Conservation (phyloP, 2,888 invertebrate species). For the Nomada goodeniana region DNA sequence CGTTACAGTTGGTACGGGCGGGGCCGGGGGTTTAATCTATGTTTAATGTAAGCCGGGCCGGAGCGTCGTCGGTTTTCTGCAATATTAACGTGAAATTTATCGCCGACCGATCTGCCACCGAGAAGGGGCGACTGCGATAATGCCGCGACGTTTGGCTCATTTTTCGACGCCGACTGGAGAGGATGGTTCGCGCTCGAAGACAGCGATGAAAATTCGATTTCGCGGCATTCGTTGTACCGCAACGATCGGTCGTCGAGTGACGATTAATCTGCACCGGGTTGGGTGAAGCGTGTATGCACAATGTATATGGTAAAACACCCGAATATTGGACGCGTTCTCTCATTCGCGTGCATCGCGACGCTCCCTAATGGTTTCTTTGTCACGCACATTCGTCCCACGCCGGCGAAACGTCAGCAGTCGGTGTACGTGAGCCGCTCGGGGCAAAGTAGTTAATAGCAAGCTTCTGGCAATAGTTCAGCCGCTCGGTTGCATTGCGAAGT, state of each 20-base stretch:
- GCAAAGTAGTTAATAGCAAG: slow-evolving; percentile 40
- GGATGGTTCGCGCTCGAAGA: neutral
- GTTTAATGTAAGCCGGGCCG: slow-evolving; percentile 39
- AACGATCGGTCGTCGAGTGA: neutral
- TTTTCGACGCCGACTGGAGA: neutral
- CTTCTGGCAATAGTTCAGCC: slow-evolving; percentile 16
- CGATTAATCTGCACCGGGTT: neutral
- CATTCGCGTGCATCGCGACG: slow-evolving; percentile 13
- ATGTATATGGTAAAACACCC: neutral
- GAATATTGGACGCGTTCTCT: neutral
- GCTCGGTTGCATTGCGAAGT: slow-evolving; percentile 15
- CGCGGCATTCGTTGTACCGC: neutral
- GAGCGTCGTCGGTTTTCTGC: slow-evolving; percentile 40
- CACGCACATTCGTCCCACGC: neutral
- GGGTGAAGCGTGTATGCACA: no score
- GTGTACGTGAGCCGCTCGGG: neutral
- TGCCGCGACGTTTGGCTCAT: slow-evolving; percentile 27
- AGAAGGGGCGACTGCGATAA: slow-evolving; percentile 1
- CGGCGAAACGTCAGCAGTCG: slow-evolving; percentile 29
- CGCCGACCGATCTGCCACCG: slow-evolving; percentile 2
- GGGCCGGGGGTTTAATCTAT: slow-evolving; percentile 49
- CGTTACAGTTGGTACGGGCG: slow-evolving; percentile 24
- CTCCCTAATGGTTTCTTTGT: slow-evolving; percentile 9
- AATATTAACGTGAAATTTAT: slow-evolving; percentile 60
- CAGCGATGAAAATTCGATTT: slow-evolving; percentile 4